Evolutionary conservation across 2,797 vertebrate species (phyloP).

Genomic region (Sardinella longiceps): DNA sequence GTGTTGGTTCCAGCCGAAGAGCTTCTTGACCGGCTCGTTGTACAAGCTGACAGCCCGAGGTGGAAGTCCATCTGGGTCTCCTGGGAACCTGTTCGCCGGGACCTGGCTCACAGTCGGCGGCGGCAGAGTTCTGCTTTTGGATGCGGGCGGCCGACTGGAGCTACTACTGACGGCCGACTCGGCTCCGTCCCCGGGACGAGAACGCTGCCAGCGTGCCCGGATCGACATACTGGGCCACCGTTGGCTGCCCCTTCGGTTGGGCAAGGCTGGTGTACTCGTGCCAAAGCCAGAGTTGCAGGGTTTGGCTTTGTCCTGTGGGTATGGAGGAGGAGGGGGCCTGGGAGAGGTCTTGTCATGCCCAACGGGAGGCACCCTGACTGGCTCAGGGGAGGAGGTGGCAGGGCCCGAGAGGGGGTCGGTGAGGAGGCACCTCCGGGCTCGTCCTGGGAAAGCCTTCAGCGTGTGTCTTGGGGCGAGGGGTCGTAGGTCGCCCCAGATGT

Average conservation of each 20-base stretch:
- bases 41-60: slow-evolving; percentile 24
- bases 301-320: slow-evolving; percentile 65
- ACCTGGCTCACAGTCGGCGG: slow-evolving; percentile 87
- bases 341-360: not conserved
- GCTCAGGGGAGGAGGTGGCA: slow-evolving; percentile 73
- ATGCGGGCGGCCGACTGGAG: not conserved
- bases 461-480: slow-evolving; percentile 22
- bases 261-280: not conserved
- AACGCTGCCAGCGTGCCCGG: slow-evolving; percentile 84
- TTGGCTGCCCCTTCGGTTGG: slow-evolving; percentile 73
- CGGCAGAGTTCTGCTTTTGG: slow-evolving; percentile 80
- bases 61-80: slow-evolving; percentile 64
- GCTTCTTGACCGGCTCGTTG: slow-evolving; percentile 83
- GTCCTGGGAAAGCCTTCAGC: slow-evolving; percentile 61
- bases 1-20: slow-evolving; percentile 77
- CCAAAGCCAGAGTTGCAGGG: slow-evolving; percentile 50
- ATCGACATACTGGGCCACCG: slow-evolving; percentile 85
- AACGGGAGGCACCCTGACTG: slow-evolving; percentile 45
- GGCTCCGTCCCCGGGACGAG: slow-evolving; percentile 73
- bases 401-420: slow-evolving; percentile 79
- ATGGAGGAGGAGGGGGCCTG: slow-evolving; percentile 68
- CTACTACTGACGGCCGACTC: slow-evolving; percentile 32
- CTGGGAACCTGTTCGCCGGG: slow-evolving; percentile 83
- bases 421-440: slow-evolving; percentile 67
- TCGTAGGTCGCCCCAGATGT: slow-evolving; percentile 29